phyloP scores from a whole-genome alignment of 2,888 invertebrate genomes.

The Caenorhabditis sulstoni region DNA sequence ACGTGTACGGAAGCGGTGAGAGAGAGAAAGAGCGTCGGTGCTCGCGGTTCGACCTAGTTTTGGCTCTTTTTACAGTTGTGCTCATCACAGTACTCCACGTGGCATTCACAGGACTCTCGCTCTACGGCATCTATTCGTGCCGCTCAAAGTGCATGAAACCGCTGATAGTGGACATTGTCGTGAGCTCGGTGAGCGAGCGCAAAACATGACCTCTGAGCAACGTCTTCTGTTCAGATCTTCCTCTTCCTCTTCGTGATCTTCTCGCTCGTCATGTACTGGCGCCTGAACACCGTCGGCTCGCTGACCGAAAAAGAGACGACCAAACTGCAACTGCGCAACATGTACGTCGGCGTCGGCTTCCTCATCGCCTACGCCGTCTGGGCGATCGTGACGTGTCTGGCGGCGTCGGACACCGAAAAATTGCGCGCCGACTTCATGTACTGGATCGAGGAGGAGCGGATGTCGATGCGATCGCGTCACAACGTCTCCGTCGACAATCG shows the following conservation, averaged over 20 bases:
- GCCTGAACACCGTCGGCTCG: constrained; percentile 59
- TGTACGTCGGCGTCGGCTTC: constrained; percentile 70
- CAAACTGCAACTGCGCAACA: constrained; percentile 67
- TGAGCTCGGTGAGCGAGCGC: constrained; percentile 60
- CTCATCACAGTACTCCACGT: constrained; percentile 63
- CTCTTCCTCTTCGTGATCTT: constrained; percentile 62
- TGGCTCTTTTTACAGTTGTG: constrained; percentile 62
- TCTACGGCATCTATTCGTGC: constrained; percentile 71
- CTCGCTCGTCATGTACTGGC: constrained; percentile 64
- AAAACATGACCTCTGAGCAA: too few species aligned
- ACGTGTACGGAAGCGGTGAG: constrained; percentile 50
- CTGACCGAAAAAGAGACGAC: constrained; percentile 62
- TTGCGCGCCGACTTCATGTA: constrained; percentile 75
- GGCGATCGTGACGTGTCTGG: constrained; percentile 63
- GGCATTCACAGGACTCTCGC: constrained; percentile 62
- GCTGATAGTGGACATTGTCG: constrained; percentile 64
- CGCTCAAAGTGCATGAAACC: constrained; percentile 68
- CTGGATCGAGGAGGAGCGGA: constrained; percentile 74
- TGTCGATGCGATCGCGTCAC: constrained; percentile 67
- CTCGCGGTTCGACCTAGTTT: too few species aligned
- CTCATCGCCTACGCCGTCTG: constrained; percentile 68
- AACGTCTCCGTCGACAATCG: constrained; percentile 68
- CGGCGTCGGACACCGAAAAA: constrained; percentile 67
- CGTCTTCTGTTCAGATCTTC: constrained; percentile 63
- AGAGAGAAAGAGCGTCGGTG: too few species aligned